Percentiles rank a stretch among this genome's conserved stretches.
Evolutionary conservation across 2,797 vertebrate genomes (phyloP).

Genomic region (Argentina silus): DNA sequence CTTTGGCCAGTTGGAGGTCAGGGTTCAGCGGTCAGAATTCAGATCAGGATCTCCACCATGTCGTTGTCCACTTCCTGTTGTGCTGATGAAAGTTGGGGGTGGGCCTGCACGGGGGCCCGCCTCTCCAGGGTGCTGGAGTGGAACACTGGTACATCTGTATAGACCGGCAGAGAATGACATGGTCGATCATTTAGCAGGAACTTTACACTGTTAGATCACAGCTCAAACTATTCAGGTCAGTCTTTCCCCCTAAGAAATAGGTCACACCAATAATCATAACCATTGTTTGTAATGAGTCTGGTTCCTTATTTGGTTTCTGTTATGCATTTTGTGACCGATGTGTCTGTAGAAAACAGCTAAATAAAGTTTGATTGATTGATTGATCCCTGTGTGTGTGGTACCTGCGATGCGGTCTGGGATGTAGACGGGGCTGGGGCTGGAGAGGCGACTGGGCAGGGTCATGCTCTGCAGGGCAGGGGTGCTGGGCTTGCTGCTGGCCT

Average conservation of each 20-base stretch:
- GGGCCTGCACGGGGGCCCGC: slow-evolving; percentile 81
- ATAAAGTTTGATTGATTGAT: too few relatives aligned
- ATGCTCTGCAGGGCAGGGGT: slow-evolving; percentile 76
- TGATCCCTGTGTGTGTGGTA: slow-evolving; percentile 33
- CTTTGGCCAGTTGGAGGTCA: background rate
- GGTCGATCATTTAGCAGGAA: too few relatives aligned
- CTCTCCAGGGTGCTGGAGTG: slow-evolving; percentile 86
- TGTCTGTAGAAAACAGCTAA: too few relatives aligned
- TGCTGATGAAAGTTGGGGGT: slow-evolving; percentile 70
- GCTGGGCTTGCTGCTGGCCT: slow-evolving; percentile 79
- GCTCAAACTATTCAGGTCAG: background rate
- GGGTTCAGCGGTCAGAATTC: slow-evolving; percentile 49
- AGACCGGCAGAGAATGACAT: background rate
- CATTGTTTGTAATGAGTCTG: background rate
- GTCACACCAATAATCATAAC: slow-evolving; percentile 1
- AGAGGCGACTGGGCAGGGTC: slow-evolving; percentile 76
- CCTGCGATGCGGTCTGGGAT: slow-evolving; percentile 88
- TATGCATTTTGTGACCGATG: too few relatives aligned
- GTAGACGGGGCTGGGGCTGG: slow-evolving; percentile 83
- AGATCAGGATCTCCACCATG: slow-evolving; percentile 99
- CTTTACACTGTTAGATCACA: too few relatives aligned
- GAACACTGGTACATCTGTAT: slow-evolving; percentile 9
- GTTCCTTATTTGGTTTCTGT: too few relatives aligned
- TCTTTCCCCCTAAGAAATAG: background rate
- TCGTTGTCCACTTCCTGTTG: slow-evolving; percentile 88